phyloP scores from a whole-genome alignment of 2,888 invertebrate species.

The Tryphoninae sp. region DNA sequence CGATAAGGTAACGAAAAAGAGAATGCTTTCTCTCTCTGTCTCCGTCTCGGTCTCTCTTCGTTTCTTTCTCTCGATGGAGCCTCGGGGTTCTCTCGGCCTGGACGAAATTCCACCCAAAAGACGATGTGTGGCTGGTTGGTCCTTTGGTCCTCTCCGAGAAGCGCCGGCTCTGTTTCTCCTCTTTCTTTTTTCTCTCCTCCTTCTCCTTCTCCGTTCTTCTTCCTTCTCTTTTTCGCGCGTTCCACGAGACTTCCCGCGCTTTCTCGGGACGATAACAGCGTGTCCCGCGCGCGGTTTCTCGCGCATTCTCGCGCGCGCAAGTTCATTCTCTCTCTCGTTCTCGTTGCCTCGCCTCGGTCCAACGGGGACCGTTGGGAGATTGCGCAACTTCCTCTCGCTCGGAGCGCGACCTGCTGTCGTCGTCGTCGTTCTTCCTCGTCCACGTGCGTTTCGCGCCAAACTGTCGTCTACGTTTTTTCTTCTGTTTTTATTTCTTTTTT shows the following conservation, averaged over 20 bases:
- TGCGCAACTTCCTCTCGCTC: constrained; percentile 72
- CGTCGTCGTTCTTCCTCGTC: constrained; percentile 56
- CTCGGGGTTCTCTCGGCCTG: constrained; percentile 20
- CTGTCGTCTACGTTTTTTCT: neutral
- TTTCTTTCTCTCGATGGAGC: constrained; percentile 10
- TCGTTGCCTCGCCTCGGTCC: constrained; percentile 57
- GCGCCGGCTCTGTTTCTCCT: constrained; percentile 44
- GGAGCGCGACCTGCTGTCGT: constrained; percentile 41
- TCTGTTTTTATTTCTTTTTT: constrained; percentile 49
- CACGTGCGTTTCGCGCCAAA: constrained; percentile 59
- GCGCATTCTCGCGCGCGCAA: constrained; percentile 48
- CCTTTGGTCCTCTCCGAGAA: constrained; percentile 51
- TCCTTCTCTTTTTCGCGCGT: constrained; percentile 40
- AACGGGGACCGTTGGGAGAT: constrained; percentile 70
- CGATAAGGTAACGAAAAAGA: constrained; percentile 57
- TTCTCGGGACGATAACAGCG: constrained; percentile 62
- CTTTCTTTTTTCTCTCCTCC: constrained; percentile 14
- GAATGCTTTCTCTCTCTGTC: constrained; percentile 10
- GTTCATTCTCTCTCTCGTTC: constrained; percentile 29
- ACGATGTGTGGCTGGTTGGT: constrained; percentile 27
- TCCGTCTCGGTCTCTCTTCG: constrained; percentile 7
- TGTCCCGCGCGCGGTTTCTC: constrained; percentile 35
- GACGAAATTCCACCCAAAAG: constrained; percentile 55
- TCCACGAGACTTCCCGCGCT: constrained; percentile 55
- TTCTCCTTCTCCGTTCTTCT: constrained; percentile 30